phyloP scores from a whole-genome alignment of 2,113 vertebrate genomes.

The Micronycteris hirsuta region DNA sequence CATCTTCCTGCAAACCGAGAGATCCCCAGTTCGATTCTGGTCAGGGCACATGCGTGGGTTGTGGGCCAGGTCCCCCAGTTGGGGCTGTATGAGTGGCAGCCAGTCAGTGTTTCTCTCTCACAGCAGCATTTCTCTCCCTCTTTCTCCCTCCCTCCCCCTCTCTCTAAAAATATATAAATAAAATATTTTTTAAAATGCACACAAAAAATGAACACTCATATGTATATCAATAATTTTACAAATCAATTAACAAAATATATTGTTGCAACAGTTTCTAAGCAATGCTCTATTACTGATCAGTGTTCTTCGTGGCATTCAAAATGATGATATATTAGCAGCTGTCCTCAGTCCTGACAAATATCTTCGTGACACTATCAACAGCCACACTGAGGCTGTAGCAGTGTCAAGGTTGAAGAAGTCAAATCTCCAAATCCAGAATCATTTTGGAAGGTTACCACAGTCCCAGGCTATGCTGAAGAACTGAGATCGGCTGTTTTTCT shows the following conservation, averaged over 20 bases:
- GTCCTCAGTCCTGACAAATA: constrained; percentile 10
- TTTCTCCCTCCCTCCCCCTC: too few species aligned
- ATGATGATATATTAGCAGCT: constrained; percentile 8
- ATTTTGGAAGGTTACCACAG: not conserved
- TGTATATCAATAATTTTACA: not conserved
- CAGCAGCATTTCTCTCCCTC: too few species aligned
- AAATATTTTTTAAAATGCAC: not conserved
- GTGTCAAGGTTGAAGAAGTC: not conserved
- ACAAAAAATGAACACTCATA: not conserved
- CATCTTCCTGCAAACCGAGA: too few species aligned
- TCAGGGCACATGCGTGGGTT: too few species aligned
- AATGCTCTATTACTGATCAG: not conserved
- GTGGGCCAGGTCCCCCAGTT: too few species aligned
- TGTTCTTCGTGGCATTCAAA: not conserved
- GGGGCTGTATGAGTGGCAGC: too few species aligned
- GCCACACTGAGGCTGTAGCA: not conserved
- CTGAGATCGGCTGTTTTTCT: not conserved
- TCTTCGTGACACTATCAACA: constrained; percentile 2
- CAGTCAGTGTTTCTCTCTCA: too few species aligned
- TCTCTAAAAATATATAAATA: too few species aligned
- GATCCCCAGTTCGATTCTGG: too few species aligned
- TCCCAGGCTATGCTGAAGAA: not conserved
- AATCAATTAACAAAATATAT: not conserved
- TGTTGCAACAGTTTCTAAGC: not conserved
- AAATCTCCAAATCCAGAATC: not conserved